A percentile compares a stretch with the other conserved stretches of the same genome.
phyloP scores from a whole-genome alignment of 2,888 invertebrate genomes.

The Sceliomorpha sp. region DNA sequence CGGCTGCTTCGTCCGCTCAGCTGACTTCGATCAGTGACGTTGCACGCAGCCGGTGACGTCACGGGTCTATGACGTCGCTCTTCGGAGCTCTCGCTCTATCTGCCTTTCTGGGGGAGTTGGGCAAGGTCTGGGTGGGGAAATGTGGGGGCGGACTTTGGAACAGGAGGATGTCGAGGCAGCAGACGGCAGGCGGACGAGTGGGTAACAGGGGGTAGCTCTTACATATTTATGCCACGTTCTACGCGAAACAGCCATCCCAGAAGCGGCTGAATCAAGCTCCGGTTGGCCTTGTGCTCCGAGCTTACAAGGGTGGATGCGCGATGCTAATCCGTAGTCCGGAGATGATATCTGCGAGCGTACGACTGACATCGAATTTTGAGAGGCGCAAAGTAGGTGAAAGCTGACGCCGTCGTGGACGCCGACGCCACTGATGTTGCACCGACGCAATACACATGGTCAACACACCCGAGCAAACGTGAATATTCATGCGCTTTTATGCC shows the following conservation, averaged over 20 bases:
- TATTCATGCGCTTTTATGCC: conserved; percentile 24
- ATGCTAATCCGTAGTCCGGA: conserved; percentile 54
- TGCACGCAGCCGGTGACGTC: conserved; percentile 72
- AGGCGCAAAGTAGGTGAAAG: conserved; percentile 37
- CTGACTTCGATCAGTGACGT: conserved; percentile 79
- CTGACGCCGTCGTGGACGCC: too few species aligned
- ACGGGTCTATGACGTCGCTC: conserved; percentile 68
- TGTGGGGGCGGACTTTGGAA: conserved; percentile 46
- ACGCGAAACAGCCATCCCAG: conserved; percentile 71
- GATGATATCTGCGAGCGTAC: conserved; percentile 47
- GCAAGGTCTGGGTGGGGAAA: conserved; percentile 67
- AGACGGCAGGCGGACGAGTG: conserved; percentile 60
- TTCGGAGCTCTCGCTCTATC: conserved; percentile 37
- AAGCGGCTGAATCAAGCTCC: conserved; percentile 35
- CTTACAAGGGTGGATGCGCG: conserved; percentile 30
- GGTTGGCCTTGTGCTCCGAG: conserved; percentile 46
- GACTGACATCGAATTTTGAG: conserved; percentile 44
- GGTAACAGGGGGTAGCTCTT: conserved; percentile 74
- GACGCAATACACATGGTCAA: conserved; percentile 35
- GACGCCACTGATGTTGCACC: background rate
- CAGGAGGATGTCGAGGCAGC: conserved; percentile 37
- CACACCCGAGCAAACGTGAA: conserved; percentile 19
- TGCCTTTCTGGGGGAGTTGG: conserved; percentile 62
- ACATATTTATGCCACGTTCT: conserved; percentile 80
- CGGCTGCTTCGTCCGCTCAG: conserved; percentile 67